Evolutionary conservation across 2,888 invertebrate genomes (phyloP).

Genomic region (Lomographa bimaculata): DNA sequence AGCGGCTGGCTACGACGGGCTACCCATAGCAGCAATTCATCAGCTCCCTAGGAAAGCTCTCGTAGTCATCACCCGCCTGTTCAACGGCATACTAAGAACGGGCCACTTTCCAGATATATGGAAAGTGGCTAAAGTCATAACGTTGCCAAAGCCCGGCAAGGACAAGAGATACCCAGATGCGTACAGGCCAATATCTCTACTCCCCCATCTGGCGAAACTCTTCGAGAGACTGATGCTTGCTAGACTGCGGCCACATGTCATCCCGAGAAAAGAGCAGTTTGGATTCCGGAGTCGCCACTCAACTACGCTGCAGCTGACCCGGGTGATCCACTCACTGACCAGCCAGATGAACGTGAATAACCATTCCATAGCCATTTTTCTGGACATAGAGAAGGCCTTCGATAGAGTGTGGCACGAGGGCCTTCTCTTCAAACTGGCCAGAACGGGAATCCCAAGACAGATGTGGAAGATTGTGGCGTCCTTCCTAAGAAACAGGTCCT

Average conservation of each 20-base stretch:
- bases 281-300: conserved; percentile 31
- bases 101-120: conserved; percentile 16
- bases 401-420: conserved; percentile 38
- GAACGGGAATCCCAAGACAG: no score
- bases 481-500: no score
- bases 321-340: conserved; percentile 29
- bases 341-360: conserved; percentile 22
- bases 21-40: not conserved
- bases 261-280: conserved; percentile 25
- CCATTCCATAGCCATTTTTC: no score
- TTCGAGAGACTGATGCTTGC: not conserved
- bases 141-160: not conserved
- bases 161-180: no score
- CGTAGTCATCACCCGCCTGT: conserved; percentile 3
- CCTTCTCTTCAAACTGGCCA: conserved; percentile 20
- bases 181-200: not conserved
- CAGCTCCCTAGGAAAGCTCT: not conserved
- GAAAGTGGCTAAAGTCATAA: conserved; percentile 28
- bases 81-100: conserved; percentile 14
- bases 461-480: no score
- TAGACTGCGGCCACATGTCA: not conserved
- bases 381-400: no score
- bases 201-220: not conserved
- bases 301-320: conserved; percentile 35
- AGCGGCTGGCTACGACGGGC: conserved; percentile 5